These are phyloP conservation scores for Neoniphon sammara DNA, from an alignment of 2,797 vertebrate species.

Conservation along the genomic window DNA sequence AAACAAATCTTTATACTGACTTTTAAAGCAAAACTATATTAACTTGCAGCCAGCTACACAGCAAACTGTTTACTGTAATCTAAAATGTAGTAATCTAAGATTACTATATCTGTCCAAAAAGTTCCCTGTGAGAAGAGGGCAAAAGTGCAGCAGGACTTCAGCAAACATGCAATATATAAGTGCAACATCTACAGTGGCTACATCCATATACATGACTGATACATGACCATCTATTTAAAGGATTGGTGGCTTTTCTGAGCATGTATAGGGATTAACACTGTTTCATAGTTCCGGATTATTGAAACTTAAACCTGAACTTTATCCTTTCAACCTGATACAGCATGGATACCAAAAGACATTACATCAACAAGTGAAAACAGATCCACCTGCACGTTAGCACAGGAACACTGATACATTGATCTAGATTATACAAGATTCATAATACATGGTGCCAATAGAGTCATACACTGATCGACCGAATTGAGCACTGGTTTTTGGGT, in stretches of 20 bases:
- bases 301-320: background rate
- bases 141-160: too few relatives aligned
- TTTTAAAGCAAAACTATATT: too few relatives aligned
- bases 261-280: background rate
- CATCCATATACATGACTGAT: too few relatives aligned
- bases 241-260: background rate
- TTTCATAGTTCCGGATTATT: background rate
- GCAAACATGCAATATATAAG: too few relatives aligned
- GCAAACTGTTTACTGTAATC: too few relatives aligned
- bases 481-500: conserved; percentile 12
- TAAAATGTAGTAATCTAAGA: too few relatives aligned
- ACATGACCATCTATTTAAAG: too few relatives aligned
- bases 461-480: background rate
- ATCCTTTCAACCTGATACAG: background rate
- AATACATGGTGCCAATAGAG: background rate
- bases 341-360: conserved; percentile 1
- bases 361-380: conserved; percentile 7
- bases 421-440: conserved; percentile 33
- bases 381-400: background rate
- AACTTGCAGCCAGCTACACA: too few relatives aligned
- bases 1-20: too few relatives aligned
- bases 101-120: too few relatives aligned
- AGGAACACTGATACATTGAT: conserved; percentile 8
- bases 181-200: too few relatives aligned
- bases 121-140: too few relatives aligned